Percentiles rank a stretch among this genome's conserved stretches.
These are phyloP conservation scores for Homarus gammarus DNA, from an alignment of 2,888 invertebrate genomes.

Conservation along the genomic window DNA sequence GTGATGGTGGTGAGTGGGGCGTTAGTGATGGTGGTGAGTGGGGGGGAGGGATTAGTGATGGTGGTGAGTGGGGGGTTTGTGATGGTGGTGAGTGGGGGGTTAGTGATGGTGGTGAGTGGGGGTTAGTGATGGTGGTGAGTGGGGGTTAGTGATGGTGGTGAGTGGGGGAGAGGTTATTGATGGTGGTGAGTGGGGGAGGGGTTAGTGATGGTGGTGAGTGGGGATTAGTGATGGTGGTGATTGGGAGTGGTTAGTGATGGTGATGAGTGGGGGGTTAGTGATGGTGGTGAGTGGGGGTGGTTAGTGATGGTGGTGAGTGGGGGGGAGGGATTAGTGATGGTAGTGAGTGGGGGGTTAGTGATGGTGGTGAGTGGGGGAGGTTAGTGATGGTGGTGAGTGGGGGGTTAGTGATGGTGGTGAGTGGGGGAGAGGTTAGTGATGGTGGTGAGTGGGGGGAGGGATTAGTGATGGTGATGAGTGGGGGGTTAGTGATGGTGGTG, in stretches of 20 bases:
- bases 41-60: neutral
- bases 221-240: neutral
- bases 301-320: no score
- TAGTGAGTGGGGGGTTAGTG: neutral
- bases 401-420: no score
- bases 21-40: no score
- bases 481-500: no score
- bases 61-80: no score
- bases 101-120: no score
- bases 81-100: slow-evolving; percentile 3
- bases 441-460: neutral
- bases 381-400: no score
- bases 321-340: neutral
- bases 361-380: no score
- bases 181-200: no score
- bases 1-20: no score
- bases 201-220: no score
- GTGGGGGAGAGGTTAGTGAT: neutral
- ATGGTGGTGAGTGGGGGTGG: neutral
- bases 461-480: no score
- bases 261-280: neutral
- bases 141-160: neutral
- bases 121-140: neutral
- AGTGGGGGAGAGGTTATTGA: neutral
- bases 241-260: neutral